These are phyloP conservation scores for Folsomia manolachei DNA, from an alignment of 2,888 invertebrate genomes.

Conservation along the genomic window DNA sequence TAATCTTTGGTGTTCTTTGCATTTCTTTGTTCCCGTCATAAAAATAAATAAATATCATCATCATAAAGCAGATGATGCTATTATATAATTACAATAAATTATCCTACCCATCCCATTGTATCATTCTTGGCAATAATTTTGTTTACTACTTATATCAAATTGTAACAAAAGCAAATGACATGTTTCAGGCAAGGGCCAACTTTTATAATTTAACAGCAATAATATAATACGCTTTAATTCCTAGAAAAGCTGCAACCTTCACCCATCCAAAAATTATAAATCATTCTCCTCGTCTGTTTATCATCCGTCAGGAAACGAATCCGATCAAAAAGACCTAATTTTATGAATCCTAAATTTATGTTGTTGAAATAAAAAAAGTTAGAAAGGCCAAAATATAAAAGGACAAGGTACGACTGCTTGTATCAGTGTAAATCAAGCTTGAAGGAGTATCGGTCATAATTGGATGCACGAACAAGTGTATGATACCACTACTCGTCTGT, in stretches of 20 bases:
- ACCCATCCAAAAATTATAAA: slow-evolving; percentile 15
- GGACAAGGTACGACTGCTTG: not conserved
- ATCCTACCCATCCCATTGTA: not conserved
- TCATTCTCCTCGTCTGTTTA: too few species aligned
- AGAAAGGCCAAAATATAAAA: not conserved
- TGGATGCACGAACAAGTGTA: slow-evolving; percentile 15
- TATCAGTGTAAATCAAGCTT: slow-evolving; percentile 11
- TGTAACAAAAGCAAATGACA: not conserved
- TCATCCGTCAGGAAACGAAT: too few species aligned
- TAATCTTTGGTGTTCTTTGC: too few species aligned
- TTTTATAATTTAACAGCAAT: slow-evolving; percentile 1
- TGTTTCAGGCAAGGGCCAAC: not conserved
- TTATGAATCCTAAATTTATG: slow-evolving; percentile 14
- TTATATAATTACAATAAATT: slow-evolving; percentile 17
- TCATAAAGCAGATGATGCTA: slow-evolving; percentile 28
- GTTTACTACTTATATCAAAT: not conserved
- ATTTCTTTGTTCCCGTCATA: too few species aligned
- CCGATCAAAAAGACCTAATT: slow-evolving; percentile 9
- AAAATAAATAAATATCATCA: slow-evolving; percentile 26
- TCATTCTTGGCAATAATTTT: too few species aligned
- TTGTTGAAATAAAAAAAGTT: slow-evolving; percentile 14
- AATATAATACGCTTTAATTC: slow-evolving; percentile 16
- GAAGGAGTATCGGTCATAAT: slow-evolving; percentile 17
- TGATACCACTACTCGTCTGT: too few species aligned
- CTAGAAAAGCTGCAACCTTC: not conserved